Evolutionary conservation across 2,113 vertebrate species (phyloP).

Genomic region (Mastomys coucha): DNA sequence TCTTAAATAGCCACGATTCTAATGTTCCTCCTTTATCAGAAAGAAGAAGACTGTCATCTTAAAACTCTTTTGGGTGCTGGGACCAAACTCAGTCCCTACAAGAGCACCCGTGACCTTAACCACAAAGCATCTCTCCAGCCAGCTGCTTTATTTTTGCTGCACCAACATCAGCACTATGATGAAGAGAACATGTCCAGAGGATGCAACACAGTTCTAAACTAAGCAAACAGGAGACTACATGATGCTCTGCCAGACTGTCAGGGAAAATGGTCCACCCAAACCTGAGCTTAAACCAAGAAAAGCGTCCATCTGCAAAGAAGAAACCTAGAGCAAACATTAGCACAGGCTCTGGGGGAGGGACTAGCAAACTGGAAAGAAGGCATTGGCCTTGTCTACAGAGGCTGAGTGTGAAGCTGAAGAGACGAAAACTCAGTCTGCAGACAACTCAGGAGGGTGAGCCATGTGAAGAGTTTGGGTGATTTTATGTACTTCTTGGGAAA

Average conservation of each 20-base stretch:
- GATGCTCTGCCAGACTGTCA: not conserved
- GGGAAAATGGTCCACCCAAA: constrained; percentile 92
- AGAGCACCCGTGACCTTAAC: not conserved
- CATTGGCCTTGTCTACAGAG: constrained; percentile 91
- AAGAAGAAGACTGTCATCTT: not conserved
- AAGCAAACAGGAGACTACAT: not conserved
- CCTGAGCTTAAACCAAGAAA: constrained; percentile 95
- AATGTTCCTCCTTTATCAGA: not conserved
- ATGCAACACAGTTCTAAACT: not conserved
- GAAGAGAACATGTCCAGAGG: not conserved
- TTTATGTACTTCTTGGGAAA: constrained; percentile 92
- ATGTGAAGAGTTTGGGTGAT: constrained; percentile 88
- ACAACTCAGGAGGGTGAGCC: constrained; percentile 91
- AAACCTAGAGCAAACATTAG: constrained; percentile 92
- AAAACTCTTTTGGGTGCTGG: not conserved
- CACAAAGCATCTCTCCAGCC: not conserved
- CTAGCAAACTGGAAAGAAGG: constrained; percentile 90
- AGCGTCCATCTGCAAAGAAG: constrained; percentile 91
- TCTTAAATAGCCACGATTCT: not conserved
- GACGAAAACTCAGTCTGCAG: constrained; percentile 94
- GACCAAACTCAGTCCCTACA: not conserved
- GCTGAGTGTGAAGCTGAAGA: constrained; percentile 95
- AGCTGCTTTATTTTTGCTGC: not conserved
- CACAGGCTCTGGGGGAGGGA: constrained; percentile 91
- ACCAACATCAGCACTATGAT: not conserved